A percentile compares a stretch with the other conserved stretches of the same genome.
Conservation (phyloP, 2,113 vertebrate species). For the Burhinus bistriatus region DNA sequence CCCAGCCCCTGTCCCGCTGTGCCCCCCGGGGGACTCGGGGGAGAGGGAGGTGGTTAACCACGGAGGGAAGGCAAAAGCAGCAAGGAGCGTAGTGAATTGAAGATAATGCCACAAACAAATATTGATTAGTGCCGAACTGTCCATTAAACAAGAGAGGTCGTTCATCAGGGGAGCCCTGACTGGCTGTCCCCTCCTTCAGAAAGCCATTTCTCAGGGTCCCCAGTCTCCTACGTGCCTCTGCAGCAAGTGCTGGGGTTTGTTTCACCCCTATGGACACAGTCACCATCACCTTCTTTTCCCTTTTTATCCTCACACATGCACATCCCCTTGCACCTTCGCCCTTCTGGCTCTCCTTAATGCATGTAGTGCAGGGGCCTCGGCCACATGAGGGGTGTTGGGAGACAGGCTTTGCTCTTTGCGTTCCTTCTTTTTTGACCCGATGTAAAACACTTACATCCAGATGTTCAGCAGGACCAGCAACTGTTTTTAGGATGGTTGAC, state of each 20-base stretch:
- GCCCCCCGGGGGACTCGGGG: background rate
- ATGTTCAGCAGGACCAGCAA: background rate
- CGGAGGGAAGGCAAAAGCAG: background rate
- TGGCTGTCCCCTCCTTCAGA: background rate
- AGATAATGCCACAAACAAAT: slow-evolving; percentile 15
- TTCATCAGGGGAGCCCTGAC: background rate
- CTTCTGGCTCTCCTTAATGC: background rate
- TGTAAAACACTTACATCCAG: background rate
- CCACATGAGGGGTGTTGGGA: rapidly evolving
- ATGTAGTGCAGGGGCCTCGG: background rate
- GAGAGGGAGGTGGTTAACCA: slow-evolving; percentile 22
- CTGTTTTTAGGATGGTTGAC: background rate
- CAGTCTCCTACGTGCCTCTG: background rate
- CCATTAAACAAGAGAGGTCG: background rate
- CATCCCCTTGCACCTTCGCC: background rate
- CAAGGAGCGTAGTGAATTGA: background rate
- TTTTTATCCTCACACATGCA: background rate
- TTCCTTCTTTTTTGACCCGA: background rate
- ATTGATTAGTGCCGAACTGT: background rate
- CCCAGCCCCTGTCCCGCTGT: background rate
- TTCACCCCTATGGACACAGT: background rate
- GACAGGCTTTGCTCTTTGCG: background rate
- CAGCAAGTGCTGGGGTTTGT: background rate
- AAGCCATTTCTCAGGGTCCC: background rate
- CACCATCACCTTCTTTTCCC: background rate